phyloP scores from a whole-genome alignment of 1,140 invertebrate species.

The Drosophila ambigua region DNA sequence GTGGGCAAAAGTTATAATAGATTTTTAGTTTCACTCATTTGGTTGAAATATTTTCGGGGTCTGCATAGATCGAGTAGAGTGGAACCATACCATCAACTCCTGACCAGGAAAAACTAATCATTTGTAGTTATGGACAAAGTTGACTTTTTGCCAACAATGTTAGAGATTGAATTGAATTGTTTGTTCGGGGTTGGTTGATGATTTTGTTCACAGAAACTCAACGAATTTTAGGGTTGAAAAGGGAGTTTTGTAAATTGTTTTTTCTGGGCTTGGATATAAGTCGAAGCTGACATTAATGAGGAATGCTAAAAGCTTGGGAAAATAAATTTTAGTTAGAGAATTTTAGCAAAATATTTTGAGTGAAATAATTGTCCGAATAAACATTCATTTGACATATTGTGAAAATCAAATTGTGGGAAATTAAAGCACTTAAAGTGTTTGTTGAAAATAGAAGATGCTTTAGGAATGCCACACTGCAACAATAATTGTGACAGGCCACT shows the following conservation, averaged over 20 bases:
- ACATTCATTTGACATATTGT: too few relatives aligned
- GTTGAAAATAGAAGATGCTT: too few relatives aligned
- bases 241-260: constrained; percentile 28
- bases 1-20: constrained; percentile 73
- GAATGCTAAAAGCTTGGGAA: not conserved
- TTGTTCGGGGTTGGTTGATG: constrained; percentile 10
- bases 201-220: constrained; percentile 20
- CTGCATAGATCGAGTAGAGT: not conserved
- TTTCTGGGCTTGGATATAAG: constrained; percentile 1
- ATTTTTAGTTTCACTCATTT: constrained; percentile 76
- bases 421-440: too few relatives aligned
- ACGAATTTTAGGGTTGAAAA: constrained; percentile 18
- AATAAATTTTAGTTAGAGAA: too few relatives aligned
- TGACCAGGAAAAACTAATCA: constrained; percentile 59
- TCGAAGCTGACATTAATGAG: constrained; percentile 3
- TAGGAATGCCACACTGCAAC: too few relatives aligned
- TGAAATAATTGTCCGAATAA: too few relatives aligned
- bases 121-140: constrained; percentile 58
- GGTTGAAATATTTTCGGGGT: constrained; percentile 45
- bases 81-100: not conserved
- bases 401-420: too few relatives aligned
- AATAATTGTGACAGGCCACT: too few relatives aligned
- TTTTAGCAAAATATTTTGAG: too few relatives aligned
- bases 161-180: constrained; percentile 44
- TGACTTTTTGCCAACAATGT: constrained; percentile 30